phyloP scores from a whole-genome alignment of 2,113 vertebrate genomes.

The Dunckerocampus dactyliophorus region DNA sequence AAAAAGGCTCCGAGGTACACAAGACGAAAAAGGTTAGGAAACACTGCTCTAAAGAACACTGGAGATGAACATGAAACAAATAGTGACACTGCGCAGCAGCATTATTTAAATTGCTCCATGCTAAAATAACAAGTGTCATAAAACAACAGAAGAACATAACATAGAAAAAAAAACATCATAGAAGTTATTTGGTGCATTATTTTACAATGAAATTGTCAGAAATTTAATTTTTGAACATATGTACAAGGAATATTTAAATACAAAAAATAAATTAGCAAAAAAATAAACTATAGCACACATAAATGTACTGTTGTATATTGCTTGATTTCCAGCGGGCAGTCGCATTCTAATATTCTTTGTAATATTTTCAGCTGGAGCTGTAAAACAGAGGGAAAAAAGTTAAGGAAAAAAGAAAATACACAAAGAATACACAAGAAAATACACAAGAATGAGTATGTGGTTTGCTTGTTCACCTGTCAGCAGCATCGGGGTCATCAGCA shows the following conservation, averaged over 20 bases:
- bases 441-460: neutral
- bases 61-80: no score
- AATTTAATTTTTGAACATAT: conserved; percentile 5
- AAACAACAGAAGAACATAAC: no score
- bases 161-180: no score
- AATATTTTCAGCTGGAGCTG: conserved; percentile 60
- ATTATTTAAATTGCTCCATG: neutral
- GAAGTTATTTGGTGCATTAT: no score
- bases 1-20: no score
- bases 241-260: conserved; percentile 36
- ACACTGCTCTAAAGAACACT: no score
- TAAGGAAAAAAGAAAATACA: neutral
- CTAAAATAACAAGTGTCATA: no score
- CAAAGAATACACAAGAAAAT: no score
- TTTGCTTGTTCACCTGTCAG: conserved; percentile 52
- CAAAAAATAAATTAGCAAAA: conserved; percentile 57
- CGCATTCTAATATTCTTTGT: neutral
- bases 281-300: conserved; percentile 23
- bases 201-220: neutral
- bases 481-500: conserved; percentile 47
- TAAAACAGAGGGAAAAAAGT: conserved; percentile 2
- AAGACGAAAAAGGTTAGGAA: neutral
- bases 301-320: neutral
- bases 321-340: conserved; percentile 40
- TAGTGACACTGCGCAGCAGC: no score